Evolutionary conservation across 2,797 vertebrate genomes (phyloP).

Genomic region (Enteromius treurensis): DNA sequence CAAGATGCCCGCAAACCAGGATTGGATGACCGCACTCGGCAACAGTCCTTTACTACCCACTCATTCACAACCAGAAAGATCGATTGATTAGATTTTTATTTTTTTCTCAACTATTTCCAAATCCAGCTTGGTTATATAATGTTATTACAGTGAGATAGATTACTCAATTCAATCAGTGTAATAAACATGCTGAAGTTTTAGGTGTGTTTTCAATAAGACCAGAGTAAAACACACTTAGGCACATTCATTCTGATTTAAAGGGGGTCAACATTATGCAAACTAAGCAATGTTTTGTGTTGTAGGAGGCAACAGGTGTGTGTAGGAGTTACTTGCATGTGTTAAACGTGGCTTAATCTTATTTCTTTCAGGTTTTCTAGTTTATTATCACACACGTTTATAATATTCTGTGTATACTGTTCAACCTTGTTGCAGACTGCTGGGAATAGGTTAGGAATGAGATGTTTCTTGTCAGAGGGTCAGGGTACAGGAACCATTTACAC

Average conservation of each 20-base stretch:
- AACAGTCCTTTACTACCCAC: conserved; percentile 3
- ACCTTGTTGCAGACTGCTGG: conserved; percentile 51
- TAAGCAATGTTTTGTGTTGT: neutral
- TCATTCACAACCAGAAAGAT: neutral
- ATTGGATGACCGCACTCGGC: conserved; percentile 41
- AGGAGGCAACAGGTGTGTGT: conserved; percentile 22
- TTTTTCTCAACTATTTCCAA: neutral
- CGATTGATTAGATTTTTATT: conserved; percentile 2
- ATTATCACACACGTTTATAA: neutral
- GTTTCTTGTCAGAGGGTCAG: neutral
- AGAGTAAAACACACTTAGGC: neutral
- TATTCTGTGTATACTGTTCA: neutral
- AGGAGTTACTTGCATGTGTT: neutral
- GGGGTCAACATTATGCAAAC: neutral
- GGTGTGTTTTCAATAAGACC: neutral
- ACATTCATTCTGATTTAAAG: neutral
- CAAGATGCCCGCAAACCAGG: conserved; percentile 50
- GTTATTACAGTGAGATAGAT: conserved; percentile 1
- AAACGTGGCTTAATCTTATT: neutral
- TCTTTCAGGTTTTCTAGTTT: neutral
- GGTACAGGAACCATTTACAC: neutral
- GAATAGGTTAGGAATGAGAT: conserved; percentile 59
- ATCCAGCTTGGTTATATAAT: neutral
- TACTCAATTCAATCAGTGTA: neutral
- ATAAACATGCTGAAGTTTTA: neutral